Base-by-base conservation (phyloP, 2,888 invertebrate genomes). In the Gerosis bhagava region DNA sequence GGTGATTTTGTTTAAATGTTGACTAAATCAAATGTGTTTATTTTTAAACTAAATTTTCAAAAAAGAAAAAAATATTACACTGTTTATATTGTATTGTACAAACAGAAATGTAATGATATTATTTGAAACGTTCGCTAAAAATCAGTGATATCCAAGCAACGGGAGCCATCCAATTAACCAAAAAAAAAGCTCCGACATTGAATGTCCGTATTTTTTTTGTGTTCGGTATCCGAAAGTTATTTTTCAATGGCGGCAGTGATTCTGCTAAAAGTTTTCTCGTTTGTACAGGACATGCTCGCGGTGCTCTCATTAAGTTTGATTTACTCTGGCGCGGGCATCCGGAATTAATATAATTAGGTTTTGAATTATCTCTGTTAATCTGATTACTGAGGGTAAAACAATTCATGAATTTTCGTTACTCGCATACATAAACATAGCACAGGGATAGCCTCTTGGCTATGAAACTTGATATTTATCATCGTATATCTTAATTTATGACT, bases 231-330 rank as follows among this genome's bases (percentile, higher is more conserved):
- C 24, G 26, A 37, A 37, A 49, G 39, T 34, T 34, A 44, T 43
- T 45, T 49, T 39, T 45, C 34, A 36, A 26, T 28, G 25, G 22
- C 25, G 17, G 24, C 17, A 42, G 17, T 24, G 35, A 35, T 48
- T 36, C 21, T 5, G 25, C 10, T 6, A n/a, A 45, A 50, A 50
- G 45, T 50, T 50, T 50, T 50, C 50, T 50, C 50, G 40, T 50
- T 50, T 50, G 40, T 50, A 41, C 26, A 39, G 45, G 43, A 48
- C 42, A 39, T 32, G 39, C 17, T 34, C 43, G 16, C 37, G 29
- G 15, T 40, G 22, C 19, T 42, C 42, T n/a, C n/a, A 49, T 49
- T 46, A 42, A 22, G 36, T 49, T 37, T 49, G 43, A 49, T 43
- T 43, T 32, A 39, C 43, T 44, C 32, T 16, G 26, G 32, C 24